phyloP scores from a whole-genome alignment of 2,888 invertebrate species.

The Drosophila falleni region DNA sequence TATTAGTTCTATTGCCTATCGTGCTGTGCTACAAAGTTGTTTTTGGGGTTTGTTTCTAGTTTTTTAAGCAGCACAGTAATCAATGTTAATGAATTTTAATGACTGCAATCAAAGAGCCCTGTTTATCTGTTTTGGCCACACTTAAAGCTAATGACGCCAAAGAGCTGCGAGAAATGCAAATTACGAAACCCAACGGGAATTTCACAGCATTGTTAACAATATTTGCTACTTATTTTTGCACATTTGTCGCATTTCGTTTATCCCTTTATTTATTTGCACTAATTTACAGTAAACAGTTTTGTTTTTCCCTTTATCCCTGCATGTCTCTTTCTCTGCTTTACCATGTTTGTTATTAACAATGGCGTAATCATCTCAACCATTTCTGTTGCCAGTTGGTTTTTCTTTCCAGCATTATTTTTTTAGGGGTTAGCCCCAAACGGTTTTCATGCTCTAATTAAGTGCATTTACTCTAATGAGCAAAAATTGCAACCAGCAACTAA shows the following conservation, averaged over 20 bases:
- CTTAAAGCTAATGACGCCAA: conserved; percentile 60
- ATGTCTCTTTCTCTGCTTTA: neutral
- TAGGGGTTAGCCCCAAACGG: conserved; percentile 33
- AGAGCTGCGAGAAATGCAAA: conserved; percentile 54
- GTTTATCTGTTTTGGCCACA: conserved; percentile 58
- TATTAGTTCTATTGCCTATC: neutral
- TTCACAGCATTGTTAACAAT: conserved; percentile 60
- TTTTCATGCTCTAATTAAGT: conserved; percentile 77
- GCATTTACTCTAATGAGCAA: conserved; percentile 80
- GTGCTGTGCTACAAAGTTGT: conserved; percentile 44
- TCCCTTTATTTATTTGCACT: conserved; percentile 73
- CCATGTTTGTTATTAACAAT: conserved; percentile 74
- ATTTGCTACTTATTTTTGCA: conserved; percentile 39
- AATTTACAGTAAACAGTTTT: conserved; percentile 64
- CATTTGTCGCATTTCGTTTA: conserved; percentile 77
- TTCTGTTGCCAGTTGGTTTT: conserved; percentile 15
- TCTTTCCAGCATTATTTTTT: conserved; percentile 15
- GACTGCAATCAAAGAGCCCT: conserved; percentile 57
- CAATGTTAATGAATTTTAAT: conserved; percentile 74
- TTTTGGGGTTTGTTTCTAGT: neutral
- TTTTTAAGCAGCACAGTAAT: conserved; percentile 36
- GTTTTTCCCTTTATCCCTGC: conserved; percentile 2
- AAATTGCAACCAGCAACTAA: conserved; percentile 56
- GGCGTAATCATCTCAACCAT: conserved; percentile 66
- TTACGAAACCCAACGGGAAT: conserved; percentile 40